A percentile compares a stretch with the other conserved stretches of the same genome.
Conservation (phyloP, 2,113 vertebrate species). For the Aramus guarauna region DNA sequence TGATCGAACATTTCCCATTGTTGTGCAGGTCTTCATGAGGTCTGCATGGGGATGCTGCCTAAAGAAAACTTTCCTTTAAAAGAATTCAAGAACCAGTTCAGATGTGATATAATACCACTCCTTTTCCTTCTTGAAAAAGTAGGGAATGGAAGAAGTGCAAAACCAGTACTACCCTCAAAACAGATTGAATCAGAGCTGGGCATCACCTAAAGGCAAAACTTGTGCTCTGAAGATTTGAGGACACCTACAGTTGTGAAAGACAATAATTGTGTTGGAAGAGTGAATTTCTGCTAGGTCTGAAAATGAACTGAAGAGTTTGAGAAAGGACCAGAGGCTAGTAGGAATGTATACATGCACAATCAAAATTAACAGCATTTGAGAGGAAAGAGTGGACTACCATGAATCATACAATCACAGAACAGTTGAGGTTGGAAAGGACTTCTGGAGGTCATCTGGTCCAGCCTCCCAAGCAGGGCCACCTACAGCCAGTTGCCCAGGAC, state of each 20-base stretch:
- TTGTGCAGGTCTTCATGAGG: background rate
- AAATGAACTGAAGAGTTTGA: background rate
- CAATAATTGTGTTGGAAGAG: background rate
- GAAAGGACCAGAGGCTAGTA: background rate
- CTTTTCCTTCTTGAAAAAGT: background rate
- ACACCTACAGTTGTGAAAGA: background rate
- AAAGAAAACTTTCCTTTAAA: background rate
- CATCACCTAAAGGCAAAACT: background rate
- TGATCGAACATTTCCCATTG: background rate
- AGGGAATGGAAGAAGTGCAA: background rate
- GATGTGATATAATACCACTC: background rate
- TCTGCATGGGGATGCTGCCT: background rate
- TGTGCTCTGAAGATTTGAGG: background rate
- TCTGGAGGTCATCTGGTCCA: background rate
- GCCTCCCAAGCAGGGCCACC: fast-evolving
- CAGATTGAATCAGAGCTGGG: background rate
- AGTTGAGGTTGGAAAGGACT: background rate
- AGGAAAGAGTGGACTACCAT: background rate
- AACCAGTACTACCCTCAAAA: background rate
- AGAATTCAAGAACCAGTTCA: background rate
- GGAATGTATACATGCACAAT: background rate
- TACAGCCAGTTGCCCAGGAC: background rate
- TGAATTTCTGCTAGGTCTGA: background rate
- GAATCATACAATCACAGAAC: background rate
- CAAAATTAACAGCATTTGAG: background rate